phyloP scores from a whole-genome alignment of 2,797 vertebrate genomes.

The Gobionotothen gibberifrons region DNA sequence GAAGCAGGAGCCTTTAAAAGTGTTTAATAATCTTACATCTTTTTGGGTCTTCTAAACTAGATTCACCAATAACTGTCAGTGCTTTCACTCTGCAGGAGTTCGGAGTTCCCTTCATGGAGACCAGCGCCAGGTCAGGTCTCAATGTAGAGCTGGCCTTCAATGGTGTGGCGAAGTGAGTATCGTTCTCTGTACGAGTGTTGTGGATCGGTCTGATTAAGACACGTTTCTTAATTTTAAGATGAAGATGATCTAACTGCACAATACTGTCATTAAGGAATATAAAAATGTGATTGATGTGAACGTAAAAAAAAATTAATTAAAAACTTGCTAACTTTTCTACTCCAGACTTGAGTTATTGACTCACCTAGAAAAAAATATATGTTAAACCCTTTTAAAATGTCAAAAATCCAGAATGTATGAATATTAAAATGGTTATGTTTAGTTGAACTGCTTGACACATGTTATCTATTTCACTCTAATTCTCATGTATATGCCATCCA shows the following conservation, averaged over 20 bases:
- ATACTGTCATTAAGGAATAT: background rate
- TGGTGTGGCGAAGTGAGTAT: constrained; percentile 93
- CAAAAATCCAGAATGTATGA: background rate
- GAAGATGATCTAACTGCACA: background rate
- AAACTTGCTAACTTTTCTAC: background rate
- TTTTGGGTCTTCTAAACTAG: background rate
- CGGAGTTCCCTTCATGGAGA: constrained; percentile 96
- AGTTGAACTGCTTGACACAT: background rate
- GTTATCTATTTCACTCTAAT: background rate
- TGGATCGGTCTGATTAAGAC: background rate
- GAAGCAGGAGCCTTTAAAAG: background rate
- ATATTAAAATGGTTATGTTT: background rate
- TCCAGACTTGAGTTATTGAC: background rate
- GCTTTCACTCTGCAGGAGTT: constrained; percentile 86
- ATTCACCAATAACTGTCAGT: constrained; percentile 10
- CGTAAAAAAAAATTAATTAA: too few species aligned
- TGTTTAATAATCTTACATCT: background rate
- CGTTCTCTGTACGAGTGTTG: background rate
- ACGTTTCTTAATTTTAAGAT: background rate
- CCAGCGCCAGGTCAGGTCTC: constrained; percentile 91
- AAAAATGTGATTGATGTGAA: background rate
- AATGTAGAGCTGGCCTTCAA: constrained; percentile 94
- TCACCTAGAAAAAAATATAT: background rate
- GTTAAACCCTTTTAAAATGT: too few species aligned
- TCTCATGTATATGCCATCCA: background rate